Conservation (phyloP, 2,113 vertebrate species). For the Gobio gobio region DNA sequence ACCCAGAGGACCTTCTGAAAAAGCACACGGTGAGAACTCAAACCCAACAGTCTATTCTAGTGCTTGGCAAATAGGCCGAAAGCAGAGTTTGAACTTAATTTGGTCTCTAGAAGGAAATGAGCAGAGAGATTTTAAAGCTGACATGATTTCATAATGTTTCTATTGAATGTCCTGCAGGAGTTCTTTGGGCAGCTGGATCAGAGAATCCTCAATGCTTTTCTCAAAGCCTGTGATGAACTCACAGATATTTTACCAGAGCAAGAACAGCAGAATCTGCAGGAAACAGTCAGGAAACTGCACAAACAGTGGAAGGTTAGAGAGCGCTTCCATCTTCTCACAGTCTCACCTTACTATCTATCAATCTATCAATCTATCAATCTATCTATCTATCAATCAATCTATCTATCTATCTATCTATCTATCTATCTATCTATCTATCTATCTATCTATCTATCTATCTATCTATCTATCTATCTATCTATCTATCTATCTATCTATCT, state of each 20-base stretch:
- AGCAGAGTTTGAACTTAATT: neutral
- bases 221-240: constrained; percentile 96
- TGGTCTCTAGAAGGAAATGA: neutral
- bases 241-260: constrained; percentile 95
- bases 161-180: constrained; percentile 76
- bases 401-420: no score
- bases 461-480: no score
- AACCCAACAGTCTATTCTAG: neutral
- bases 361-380: no score
- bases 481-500: no score
- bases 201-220: constrained; percentile 89
- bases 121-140: neutral
- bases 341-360: no score
- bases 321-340: no score
- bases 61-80: constrained; percentile 13
- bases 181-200: constrained; percentile 95
- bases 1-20: constrained; percentile 89
- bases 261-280: constrained; percentile 91
- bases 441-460: no score
- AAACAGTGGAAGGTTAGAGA: constrained; percentile 95
- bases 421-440: no score
- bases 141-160: neutral
- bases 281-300: constrained; percentile 92
- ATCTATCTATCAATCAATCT: no score
- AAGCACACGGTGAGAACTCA: constrained; percentile 86